Base-by-base conservation (phyloP, 92 coral and sea anemone species). In the Meandrina meandrites region DNA sequence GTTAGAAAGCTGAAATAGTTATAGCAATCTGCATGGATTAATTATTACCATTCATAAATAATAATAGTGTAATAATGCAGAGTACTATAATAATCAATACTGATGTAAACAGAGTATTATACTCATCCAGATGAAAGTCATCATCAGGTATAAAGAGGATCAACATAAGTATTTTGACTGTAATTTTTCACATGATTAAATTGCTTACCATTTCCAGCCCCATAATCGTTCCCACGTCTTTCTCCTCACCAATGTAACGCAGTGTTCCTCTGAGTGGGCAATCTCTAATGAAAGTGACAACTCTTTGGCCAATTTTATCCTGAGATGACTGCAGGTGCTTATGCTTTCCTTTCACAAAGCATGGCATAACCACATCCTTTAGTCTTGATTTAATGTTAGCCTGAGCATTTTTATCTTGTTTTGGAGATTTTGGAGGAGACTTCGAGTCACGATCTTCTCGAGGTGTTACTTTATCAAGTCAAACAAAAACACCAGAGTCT, bases 141-240 rank as follows among this genome's bases (percentile, higher is more conserved):
- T n/a, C n/a, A n/a, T n/a, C n/a, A n/a, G n/a, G n/a, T n/a, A n/a
- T n/a, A n/a, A n/a, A n/a, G n/a, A n/a, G n/a, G n/a, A n/a, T n/a
- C n/a, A n/a, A n/a, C n/a, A n/a, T n/a, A n/a, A n/a, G n/a, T n/a
- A n/a, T n/a, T n/a, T n/a, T n/a, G n/a, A n/a, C n/a, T n/a, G n/a
- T n/a, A n/a, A n/a, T n/a, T n/a, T 56, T 5, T 68, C 74, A 64
- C 34, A 68, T 2, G 19, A 28, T 68, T 30, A 68, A 15, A 30
- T 9, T 1, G 35, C 93, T 57, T 95, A 94, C 98, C 95, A 96
- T 86, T 92, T 96, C 93, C 67, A 95, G 80, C 19, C 96, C 98
- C 27, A 91, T 94, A 34, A 89, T 70, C 19, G 87, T 37, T 31
- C 36, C 1, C n/a, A 32, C 79, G 22, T 90, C 91, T 1, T 67